Conservation (phyloP, 2,797 vertebrate genomes). For the Lepidocolaptes lacrymiger region DNA sequence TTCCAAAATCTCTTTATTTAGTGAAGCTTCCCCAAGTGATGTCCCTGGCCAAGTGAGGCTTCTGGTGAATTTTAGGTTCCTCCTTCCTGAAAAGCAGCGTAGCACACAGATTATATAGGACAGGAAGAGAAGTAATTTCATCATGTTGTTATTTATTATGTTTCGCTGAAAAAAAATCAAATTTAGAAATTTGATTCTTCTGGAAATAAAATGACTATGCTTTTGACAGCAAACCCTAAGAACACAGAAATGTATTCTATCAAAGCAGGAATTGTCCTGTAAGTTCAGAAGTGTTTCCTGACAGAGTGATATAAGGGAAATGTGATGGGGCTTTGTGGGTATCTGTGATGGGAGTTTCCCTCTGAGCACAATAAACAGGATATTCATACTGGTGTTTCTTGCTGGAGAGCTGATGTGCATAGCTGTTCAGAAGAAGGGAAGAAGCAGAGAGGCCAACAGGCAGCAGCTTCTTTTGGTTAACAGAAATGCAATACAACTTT, state of each 20-base stretch:
- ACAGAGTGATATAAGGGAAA: background rate
- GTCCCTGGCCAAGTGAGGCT: accelerated
- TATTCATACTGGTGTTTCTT: background rate
- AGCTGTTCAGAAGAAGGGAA: background rate
- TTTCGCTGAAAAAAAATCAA: background rate
- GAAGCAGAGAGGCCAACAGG: background rate
- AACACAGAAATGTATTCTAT: background rate
- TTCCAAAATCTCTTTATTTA: background rate
- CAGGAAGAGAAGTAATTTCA: background rate
- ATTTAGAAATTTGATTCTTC: background rate
- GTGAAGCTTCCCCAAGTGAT: background rate
- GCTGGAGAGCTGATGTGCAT: background rate
- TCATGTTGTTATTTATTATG: background rate
- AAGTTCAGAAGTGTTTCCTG: background rate
- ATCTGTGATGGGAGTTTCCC: background rate
- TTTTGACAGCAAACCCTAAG: background rate
- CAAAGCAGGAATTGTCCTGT: background rate
- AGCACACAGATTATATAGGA: background rate
- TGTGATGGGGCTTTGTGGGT: background rate
- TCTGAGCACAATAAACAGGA: background rate
- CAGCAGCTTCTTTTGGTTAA: background rate
- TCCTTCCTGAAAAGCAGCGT: background rate
- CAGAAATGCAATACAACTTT: background rate
- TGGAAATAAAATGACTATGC: background rate
- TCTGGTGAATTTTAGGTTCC: accelerated